phyloP scores from a whole-genome alignment of 2,113 vertebrate species.

The Fregetta grallaria region DNA sequence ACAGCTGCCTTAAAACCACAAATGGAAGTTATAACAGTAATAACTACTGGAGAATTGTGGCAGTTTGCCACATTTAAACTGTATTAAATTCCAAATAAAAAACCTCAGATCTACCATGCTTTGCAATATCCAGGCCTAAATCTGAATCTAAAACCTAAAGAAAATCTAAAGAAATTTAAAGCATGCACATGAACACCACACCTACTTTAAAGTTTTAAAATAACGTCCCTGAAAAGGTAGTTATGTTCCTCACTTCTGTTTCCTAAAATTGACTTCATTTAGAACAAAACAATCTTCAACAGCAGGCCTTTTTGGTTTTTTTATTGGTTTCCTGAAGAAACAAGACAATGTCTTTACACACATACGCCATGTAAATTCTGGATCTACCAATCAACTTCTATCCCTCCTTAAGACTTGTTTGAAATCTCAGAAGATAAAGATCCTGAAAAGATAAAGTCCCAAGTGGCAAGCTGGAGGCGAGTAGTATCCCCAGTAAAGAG shows the following conservation, averaged over 20 bases:
- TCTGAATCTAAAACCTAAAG: not conserved
- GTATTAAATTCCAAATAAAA: not conserved
- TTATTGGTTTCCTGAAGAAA: not conserved
- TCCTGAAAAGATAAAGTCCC: not conserved
- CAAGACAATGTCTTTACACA: not conserved
- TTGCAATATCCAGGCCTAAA: not conserved
- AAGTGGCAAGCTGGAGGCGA: not conserved
- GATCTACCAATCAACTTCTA: not conserved
- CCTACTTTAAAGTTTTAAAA: not conserved
- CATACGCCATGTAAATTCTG: not conserved
- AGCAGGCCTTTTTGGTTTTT: not conserved
- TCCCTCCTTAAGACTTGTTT: not conserved
- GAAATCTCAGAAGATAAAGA: not conserved
- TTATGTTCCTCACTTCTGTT: not conserved
- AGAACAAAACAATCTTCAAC: not conserved
- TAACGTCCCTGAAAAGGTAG: not conserved
- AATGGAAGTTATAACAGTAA: not conserved
- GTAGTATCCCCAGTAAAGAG: not conserved
- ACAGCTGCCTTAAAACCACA: not conserved
- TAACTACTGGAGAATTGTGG: not conserved
- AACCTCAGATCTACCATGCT: not conserved
- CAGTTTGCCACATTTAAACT: not conserved
- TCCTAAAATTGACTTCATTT: not conserved
- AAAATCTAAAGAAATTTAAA: not conserved
- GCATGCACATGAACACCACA: not conserved